Percentiles rank a stretch among this genome's conserved stretches.
These are phyloP conservation scores for Anguilla anguilla DNA, from an alignment of 2,797 vertebrate genomes.

Conservation along the genomic window DNA sequence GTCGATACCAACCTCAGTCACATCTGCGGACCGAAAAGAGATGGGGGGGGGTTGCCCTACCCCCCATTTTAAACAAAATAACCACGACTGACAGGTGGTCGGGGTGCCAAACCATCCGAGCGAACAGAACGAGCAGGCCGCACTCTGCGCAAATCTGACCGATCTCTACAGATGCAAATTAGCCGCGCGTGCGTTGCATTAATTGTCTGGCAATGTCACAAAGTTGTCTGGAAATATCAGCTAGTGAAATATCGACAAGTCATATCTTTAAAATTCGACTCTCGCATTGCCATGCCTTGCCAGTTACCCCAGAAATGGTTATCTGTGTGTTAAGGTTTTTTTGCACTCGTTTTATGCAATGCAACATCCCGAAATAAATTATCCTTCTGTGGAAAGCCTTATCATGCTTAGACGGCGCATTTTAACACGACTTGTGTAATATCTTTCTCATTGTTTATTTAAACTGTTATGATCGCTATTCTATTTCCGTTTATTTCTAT, in stretches of 20 bases:
- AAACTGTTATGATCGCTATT: background rate
- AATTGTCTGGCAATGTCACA: background rate
- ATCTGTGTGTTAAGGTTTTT: background rate
- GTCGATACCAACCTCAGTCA: conserved; percentile 11
- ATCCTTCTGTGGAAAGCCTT: background rate
- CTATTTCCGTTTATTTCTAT: background rate
- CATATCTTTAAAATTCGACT: conserved; percentile 9
- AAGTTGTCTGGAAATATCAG: background rate
- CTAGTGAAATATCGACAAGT: background rate
- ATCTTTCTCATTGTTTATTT: background rate
- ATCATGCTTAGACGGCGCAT: background rate
- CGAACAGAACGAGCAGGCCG: conserved; percentile 14
- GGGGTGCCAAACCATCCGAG: conserved; percentile 44
- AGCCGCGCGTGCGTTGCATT: conserved; percentile 27
- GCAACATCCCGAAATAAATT: background rate
- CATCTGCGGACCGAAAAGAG: conserved; percentile 33
- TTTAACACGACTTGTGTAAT: background rate
- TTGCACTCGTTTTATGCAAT: background rate
- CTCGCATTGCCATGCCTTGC: background rate
- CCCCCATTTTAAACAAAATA: conserved; percentile 41
- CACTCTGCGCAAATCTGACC: conserved; percentile 19
- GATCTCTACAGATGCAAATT: conserved; percentile 26
- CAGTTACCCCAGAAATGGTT: background rate
- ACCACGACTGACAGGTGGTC: conserved; percentile 41
- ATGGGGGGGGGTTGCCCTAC: background rate